Evolutionary conservation across 2,888 invertebrate species (phyloP).

Genomic region (Yponomeuta sedellus): DNA sequence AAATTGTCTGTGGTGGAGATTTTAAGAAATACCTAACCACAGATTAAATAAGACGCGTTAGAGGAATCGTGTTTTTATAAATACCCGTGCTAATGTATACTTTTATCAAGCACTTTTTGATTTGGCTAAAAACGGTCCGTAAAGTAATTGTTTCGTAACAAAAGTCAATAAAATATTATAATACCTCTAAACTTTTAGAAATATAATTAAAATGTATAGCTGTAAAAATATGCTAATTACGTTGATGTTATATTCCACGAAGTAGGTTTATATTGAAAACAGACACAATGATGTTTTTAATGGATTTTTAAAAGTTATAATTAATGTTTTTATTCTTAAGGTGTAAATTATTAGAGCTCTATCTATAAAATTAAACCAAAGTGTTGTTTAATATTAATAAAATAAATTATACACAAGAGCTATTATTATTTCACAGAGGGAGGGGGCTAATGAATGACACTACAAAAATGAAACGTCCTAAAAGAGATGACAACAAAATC

Average conservation of each 20-base stretch:
- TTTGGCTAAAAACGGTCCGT: background rate
- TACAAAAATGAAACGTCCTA: slow-evolving; percentile 22
- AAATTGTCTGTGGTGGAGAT: no score
- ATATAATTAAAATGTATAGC: no score
- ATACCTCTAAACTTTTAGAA: no score
- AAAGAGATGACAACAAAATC: slow-evolving; percentile 49
- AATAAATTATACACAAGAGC: background rate
- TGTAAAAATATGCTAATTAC: background rate
- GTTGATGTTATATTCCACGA: background rate
- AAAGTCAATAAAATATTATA: no score
- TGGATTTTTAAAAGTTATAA: background rate
- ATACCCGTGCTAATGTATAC: no score
- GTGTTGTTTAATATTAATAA: slow-evolving; percentile 54
- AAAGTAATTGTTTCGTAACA: no score
- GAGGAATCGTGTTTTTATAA: no score
- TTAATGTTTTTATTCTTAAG: slow-evolving; percentile 25
- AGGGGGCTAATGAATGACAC: background rate
- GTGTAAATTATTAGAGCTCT: slow-evolving; percentile 47
- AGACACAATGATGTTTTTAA: background rate
- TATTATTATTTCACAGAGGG: background rate
- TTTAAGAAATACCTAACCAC: no score
- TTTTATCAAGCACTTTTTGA: background rate
- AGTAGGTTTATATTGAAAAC: background rate
- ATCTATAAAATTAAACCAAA: slow-evolving; percentile 62
- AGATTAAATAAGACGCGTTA: no score